Conservation (phyloP, 2,797 vertebrate species). For the Glyptemys insculpta region DNA sequence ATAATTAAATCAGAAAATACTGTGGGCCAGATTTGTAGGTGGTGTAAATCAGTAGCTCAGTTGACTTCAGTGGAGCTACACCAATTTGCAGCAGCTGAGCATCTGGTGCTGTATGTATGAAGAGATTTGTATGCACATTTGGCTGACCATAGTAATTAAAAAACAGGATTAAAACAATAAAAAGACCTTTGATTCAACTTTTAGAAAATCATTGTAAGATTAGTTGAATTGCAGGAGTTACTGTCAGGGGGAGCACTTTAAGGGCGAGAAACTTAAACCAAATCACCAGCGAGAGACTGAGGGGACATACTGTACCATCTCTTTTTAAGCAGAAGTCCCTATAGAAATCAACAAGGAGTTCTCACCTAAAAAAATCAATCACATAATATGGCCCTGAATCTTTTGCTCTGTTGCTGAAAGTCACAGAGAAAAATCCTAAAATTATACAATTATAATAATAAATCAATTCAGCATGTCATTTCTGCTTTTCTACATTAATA, state of each 20-base stretch:
- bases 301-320: background rate
- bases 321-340: background rate
- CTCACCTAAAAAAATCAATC: background rate
- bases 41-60: background rate
- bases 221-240: conserved; percentile 55
- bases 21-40: background rate
- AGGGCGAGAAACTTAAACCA: conserved; percentile 61
- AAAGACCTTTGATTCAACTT: conserved; percentile 18
- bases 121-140: fast-evolving
- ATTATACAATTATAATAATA: conserved; percentile 86
- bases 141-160: background rate
- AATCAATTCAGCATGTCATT: conserved; percentile 86
- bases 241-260: conserved; percentile 53
- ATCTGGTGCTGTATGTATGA: fast-evolving
- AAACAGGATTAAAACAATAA: background rate
- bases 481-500: conserved; percentile 87
- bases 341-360: background rate
- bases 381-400: conserved; percentile 63
- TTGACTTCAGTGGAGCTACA: background rate
- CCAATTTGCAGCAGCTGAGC: background rate
- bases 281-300: conserved; percentile 60
- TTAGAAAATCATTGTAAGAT: conserved; percentile 64
- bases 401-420: conserved; percentile 80
- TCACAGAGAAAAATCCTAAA: conserved; percentile 85
- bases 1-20: conserved; percentile 6